Conservation (phyloP, 2,888 invertebrate genomes). For the Graphium colonna region DNA sequence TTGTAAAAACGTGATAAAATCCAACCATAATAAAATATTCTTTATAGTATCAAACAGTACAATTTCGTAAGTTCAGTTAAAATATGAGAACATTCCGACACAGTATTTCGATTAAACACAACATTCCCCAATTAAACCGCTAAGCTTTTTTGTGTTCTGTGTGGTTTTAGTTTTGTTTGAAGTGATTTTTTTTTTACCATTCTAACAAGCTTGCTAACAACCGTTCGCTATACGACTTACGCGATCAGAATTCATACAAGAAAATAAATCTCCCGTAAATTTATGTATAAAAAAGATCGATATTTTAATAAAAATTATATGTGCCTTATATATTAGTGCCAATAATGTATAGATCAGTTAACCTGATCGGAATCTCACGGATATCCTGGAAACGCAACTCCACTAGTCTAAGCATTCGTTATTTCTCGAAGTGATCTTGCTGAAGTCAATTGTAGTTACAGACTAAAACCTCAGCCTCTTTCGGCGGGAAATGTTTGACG, state of each 20-base stretch:
- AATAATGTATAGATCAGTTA: slow-evolving; percentile 38
- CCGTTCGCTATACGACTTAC: neutral
- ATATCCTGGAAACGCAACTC: slow-evolving; percentile 43
- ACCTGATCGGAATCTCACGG: slow-evolving; percentile 55
- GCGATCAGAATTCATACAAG: neutral
- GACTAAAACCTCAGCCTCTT: neutral
- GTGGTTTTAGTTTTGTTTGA: slow-evolving; percentile 43
- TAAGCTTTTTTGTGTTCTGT: slow-evolving; percentile 44
- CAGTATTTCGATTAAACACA: slow-evolving; percentile 23
- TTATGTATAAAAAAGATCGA: neutral
- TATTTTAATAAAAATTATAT: slow-evolving; percentile 6
- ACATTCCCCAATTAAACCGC: slow-evolving; percentile 45
- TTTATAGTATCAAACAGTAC: neutral
- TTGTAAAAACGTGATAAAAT: neutral
- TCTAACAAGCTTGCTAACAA: slow-evolving; percentile 39
- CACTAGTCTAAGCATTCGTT: slow-evolving; percentile 45
- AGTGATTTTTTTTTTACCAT: slow-evolving; percentile 33
- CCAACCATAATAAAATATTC: slow-evolving; percentile 23
- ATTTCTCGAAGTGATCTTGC: slow-evolving; percentile 13
- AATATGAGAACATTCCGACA: slow-evolving; percentile 11
- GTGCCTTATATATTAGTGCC: slow-evolving; percentile 39
- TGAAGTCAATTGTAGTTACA: neutral
- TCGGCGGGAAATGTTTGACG: neutral
- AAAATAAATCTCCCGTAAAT: neutral
- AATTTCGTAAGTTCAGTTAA: slow-evolving; percentile 1